Base-by-base conservation (phyloP, 1,140 invertebrate species). In the Drosophila nebulosa region DNA sequence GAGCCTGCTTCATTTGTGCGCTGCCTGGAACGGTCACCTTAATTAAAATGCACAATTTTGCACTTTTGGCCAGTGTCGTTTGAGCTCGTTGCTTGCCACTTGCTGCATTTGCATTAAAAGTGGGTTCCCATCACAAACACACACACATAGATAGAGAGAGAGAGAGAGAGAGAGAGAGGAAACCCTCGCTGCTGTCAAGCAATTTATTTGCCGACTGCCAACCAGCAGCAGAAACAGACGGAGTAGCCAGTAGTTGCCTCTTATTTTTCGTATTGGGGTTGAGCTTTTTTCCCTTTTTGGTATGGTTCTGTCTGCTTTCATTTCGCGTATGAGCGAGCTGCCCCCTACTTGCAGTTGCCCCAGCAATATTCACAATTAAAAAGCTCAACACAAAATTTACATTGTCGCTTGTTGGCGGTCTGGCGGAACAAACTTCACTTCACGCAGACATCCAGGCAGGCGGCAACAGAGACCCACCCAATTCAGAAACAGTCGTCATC, bases 361-460 rank as follows among this genome's bases (percentile, higher is more conserved):
- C 67, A 58, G 67, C 35, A 63, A 80, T 78, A 83, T 79, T 89
- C 79, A 89, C 75, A 90, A 90, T 90, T 90, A 90, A 90, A 86
- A 90, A 90, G 86, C 86, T 90, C 86, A 90, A 83, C 86, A 90
- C 78, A 90, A 81, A 90, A 90, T 90, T 86, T 90, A 90, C 86
- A 89, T 81, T 89, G 86, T 85, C 78, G 69, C 30, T 32, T 32
- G 30, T 32, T 32, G 30, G 30, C 30, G 10, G 30, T 32, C 30
- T 32, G 30, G 30, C 30, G 30, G 30, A 10, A 32, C 80, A 81
- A 89, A 79, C 76, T 88, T 70, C 66, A 69, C n/a, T n/a, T n/a
- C n/a, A 62, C 24, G n/a, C 27, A 10, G 61, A 9, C 53, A 35
- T n/a, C n/a, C 18, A 24, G 24, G 30, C 30, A 32, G 10, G 9